These are phyloP conservation scores for Heliconius charithonia DNA, from an alignment of 2,888 invertebrate species.

Conservation along the genomic window DNA sequence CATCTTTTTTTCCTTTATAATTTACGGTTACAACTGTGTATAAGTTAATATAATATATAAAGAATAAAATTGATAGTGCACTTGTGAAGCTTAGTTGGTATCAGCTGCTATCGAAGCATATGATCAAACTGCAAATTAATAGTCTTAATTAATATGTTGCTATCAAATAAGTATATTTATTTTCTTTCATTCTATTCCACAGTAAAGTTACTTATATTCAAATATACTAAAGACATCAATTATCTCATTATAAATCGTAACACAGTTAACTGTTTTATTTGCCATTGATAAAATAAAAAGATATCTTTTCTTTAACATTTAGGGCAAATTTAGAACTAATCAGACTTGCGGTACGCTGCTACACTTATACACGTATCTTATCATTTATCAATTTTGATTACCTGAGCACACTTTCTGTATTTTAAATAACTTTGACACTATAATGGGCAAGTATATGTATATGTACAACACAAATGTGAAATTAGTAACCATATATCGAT, in stretches of 20 bases:
- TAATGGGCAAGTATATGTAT: neutral
- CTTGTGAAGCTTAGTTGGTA: neutral
- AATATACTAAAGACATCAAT: neutral
- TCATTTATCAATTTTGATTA: constrained; percentile 46
- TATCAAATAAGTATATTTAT: neutral
- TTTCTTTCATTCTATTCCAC: neutral
- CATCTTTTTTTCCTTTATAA: neutral
- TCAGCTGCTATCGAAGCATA: neutral
- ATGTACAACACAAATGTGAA: no score
- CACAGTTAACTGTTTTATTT: neutral
- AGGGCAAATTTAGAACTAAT: constrained; percentile 38
- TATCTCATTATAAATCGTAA: neutral
- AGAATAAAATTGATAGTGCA: neutral
- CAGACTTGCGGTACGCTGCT: constrained; percentile 30
- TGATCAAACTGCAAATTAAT: neutral
- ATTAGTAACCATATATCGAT: no score
- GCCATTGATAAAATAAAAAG: neutral
- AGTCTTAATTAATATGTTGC: neutral
- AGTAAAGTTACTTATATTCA: neutral
- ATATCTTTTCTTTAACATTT: constrained; percentile 23
- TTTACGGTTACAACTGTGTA: neutral
- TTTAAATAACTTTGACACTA: neutral
- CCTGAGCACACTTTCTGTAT: neutral
- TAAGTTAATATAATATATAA: neutral
- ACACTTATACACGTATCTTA: constrained; percentile 41